Percentiles rank a stretch among this genome's conserved stretches.
These are phyloP conservation scores for Ooceraea biroi DNA, from an alignment of 1,140 invertebrate genomes.

Conservation along the genomic window DNA sequence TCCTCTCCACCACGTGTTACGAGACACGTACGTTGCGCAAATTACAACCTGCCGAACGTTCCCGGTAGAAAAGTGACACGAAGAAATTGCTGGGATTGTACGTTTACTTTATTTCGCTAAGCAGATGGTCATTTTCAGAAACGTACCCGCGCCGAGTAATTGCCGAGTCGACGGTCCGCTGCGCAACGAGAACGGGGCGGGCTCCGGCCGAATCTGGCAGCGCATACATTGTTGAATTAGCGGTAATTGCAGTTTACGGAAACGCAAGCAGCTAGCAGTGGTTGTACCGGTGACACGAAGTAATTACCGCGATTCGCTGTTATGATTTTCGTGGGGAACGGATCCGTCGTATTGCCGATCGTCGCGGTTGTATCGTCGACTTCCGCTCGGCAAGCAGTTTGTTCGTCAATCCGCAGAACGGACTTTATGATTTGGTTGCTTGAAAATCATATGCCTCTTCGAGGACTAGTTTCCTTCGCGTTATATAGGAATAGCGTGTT, in stretches of 20 bases:
- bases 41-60: slow-evolving; percentile 29
- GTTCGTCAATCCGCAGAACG: background rate
- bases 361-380: background rate
- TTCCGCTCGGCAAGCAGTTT: slow-evolving; percentile 23
- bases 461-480: background rate
- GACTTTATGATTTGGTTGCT: slow-evolving; percentile 13
- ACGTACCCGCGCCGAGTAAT: slow-evolving; percentile 61
- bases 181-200: slow-evolving; percentile 62
- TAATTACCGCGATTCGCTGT: slow-evolving; percentile 66
- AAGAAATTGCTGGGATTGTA: slow-evolving; percentile 59
- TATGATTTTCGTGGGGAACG: slow-evolving; percentile 51
- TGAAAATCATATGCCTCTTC: background rate
- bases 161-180: slow-evolving; percentile 67
- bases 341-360: background rate
- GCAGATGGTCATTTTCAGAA: slow-evolving; percentile 65
- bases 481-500: too few species aligned
- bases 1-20: background rate
- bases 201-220: slow-evolving; percentile 59
- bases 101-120: slow-evolving; percentile 68
- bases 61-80: slow-evolving; percentile 40
- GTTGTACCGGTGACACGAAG: slow-evolving; percentile 54
- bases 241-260: slow-evolving; percentile 62
- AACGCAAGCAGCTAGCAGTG: slow-evolving; percentile 50
- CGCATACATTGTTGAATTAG: slow-evolving; percentile 68
- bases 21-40: background rate